Percentiles rank a stretch among this genome's conserved stretches.
Conservation (phyloP, 2,888 invertebrate genomes). For the Drosophila parthenogenetica region DNA sequence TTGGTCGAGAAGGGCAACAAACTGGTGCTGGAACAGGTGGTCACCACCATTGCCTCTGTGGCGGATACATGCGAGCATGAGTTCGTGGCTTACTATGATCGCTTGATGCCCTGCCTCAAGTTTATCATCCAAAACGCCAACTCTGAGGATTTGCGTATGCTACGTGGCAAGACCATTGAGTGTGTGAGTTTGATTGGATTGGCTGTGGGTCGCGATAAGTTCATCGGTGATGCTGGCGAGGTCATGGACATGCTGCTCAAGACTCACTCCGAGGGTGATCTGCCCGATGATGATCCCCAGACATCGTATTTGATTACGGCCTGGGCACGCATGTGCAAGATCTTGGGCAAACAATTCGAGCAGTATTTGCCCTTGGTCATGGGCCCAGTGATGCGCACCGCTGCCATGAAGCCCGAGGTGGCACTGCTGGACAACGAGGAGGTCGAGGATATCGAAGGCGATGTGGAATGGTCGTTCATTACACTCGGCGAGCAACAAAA, state of each 20-base stretch:
- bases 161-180: conserved; percentile 99
- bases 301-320: conserved; percentile 99
- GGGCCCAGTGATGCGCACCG: conserved; percentile 94
- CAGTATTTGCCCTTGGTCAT: conserved; percentile 96
- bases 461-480: conserved; percentile 96
- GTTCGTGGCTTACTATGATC: conserved; percentile 97
- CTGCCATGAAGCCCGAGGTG: conserved; percentile 95
- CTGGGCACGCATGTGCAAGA: conserved; percentile 99
- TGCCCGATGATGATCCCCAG: conserved; percentile 98
- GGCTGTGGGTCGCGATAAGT: conserved; percentile 93
- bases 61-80: conserved; percentile 99
- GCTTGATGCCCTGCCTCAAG: conserved; percentile 96
- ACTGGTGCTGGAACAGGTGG: conserved; percentile 96
- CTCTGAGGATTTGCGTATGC: conserved; percentile 93
- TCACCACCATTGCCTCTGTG: conserved; percentile 99
- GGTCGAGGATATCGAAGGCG: conserved; percentile 91
- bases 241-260: conserved; percentile 97
- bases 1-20: conserved; percentile 97
- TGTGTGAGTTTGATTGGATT: conserved; percentile 99
- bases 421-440: conserved; percentile 93
- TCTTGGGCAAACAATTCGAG: conserved; percentile 93
- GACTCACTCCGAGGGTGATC: conserved; percentile 93
- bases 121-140: conserved; percentile 98
- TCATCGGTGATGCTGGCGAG: conserved; percentile 95
- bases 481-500: conserved; percentile 96